Conservation (phyloP, 2,113 vertebrate genomes). For the Ctenomys sociabilis region DNA sequence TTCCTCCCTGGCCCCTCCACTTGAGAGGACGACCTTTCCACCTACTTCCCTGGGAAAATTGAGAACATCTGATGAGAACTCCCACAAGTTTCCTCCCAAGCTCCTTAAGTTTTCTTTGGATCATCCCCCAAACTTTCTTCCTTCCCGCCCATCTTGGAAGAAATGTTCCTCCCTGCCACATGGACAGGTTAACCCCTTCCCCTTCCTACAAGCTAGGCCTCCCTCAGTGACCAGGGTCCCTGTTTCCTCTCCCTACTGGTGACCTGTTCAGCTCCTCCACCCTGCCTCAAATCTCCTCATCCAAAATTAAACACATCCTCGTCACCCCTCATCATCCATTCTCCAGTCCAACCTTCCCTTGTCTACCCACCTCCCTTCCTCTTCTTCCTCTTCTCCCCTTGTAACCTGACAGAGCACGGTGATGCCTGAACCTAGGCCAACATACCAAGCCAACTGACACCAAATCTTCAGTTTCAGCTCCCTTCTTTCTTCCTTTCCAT, state of each 20-base stretch:
- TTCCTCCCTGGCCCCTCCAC: slow-evolving; percentile 59
- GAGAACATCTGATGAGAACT: slow-evolving; percentile 82
- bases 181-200: slow-evolving; percentile 75
- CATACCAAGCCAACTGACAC: background rate
- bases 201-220: slow-evolving; percentile 3
- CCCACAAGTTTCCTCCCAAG: slow-evolving; percentile 81
- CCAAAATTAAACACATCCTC: slow-evolving; percentile 2
- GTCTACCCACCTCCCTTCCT: background rate
- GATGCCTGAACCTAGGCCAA: background rate
- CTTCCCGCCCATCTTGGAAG: slow-evolving; percentile 74
- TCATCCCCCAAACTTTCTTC: slow-evolving; percentile 76
- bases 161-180: slow-evolving; percentile 62
- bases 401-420: background rate
- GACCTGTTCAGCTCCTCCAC: background rate
- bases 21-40: slow-evolving; percentile 75
- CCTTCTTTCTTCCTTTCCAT: background rate
- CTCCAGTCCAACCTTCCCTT: background rate
- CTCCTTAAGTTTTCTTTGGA: slow-evolving; percentile 80
- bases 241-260: background rate
- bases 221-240: background rate
- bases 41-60: slow-evolving; percentile 82
- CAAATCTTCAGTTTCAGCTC: background rate
- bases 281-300: background rate
- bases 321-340: background rate
- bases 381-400: background rate